Evolutionary conservation across 2,797 vertebrate genomes (phyloP).

Genomic region (Fringilla coelebs): DNA sequence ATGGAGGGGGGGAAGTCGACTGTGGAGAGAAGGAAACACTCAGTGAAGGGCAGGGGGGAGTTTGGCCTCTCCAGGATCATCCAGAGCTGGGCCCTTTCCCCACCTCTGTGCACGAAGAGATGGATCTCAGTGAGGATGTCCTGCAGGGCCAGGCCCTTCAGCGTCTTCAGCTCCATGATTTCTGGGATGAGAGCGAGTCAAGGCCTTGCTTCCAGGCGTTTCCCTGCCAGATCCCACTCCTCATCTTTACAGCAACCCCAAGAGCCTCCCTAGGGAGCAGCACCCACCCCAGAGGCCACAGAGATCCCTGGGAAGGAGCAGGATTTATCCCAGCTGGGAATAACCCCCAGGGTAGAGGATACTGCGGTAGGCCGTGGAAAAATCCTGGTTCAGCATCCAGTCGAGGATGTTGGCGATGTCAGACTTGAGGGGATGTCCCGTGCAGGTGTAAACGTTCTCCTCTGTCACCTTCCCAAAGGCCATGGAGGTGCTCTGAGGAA

Average conservation of each 20-base stretch:
- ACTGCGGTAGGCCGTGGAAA: constrained; percentile 89
- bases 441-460: constrained; percentile 95
- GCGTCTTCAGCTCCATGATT: constrained; percentile 88
- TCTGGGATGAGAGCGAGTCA: constrained; percentile 69
- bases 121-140: constrained; percentile 95
- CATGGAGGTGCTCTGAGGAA: constrained; percentile 91
- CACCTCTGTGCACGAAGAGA: constrained; percentile 93
- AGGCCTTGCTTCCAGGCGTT: background rate
- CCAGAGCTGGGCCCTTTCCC: background rate
- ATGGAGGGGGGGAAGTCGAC: constrained; percentile 91
- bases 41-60: background rate
- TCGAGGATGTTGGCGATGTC: constrained; percentile 97
- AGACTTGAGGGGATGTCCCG: constrained; percentile 91
- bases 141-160: constrained; percentile 93
- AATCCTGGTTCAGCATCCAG: constrained; percentile 96
- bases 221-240: background rate
- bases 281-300: background rate
- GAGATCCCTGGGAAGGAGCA: background rate
- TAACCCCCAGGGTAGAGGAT: constrained; percentile 76
- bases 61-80: background rate
- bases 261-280: background rate
- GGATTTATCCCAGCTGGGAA: background rate
- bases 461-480: constrained; percentile 91
- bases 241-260: fast-evolving
- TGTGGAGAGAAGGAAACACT: constrained; percentile 47